These are phyloP conservation scores for Tanypteryx hageni DNA, from an alignment of 2,888 invertebrate genomes.

Conservation along the genomic window DNA sequence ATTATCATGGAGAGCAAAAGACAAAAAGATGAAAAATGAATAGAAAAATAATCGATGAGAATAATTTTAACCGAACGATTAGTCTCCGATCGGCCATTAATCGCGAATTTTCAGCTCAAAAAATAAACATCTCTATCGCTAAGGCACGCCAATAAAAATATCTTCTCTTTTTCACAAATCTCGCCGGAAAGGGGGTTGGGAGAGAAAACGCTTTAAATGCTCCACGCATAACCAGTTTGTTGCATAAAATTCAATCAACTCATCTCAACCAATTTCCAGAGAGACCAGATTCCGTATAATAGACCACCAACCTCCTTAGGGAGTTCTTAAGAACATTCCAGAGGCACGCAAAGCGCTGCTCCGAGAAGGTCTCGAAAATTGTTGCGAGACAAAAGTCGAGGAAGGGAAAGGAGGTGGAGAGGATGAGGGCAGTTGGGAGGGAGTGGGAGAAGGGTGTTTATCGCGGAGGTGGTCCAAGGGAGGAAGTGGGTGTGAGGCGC, in stretches of 20 bases:
- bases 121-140: neutral
- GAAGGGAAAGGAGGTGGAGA: neutral
- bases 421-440: neutral
- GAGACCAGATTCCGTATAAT: conserved; percentile 33
- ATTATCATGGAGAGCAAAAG: neutral
- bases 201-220: conserved; percentile 25
- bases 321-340: neutral
- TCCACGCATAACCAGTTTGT: conserved; percentile 29
- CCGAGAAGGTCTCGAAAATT: neutral
- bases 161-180: neutral
- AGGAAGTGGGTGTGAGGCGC: conserved; percentile 46
- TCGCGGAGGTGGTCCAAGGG: conserved; percentile 55
- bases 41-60: neutral
- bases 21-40: neutral
- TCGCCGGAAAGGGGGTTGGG: neutral
- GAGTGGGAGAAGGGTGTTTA: conserved; percentile 35
- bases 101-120: conserved; percentile 4
- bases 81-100: neutral
- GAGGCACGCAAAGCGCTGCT: too few relatives aligned
- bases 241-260: conserved; percentile 61
- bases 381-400: neutral
- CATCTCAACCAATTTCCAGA: conserved; percentile 34
- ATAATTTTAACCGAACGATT: neutral
- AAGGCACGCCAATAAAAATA: conserved; percentile 15
- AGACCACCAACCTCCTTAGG: conserved; percentile 33